Percentiles rank a stretch among this genome's conserved stretches.
Evolutionary conservation across 92 coral and sea anemone species (phyloP).

Genomic region (Bergia sp.): DNA sequence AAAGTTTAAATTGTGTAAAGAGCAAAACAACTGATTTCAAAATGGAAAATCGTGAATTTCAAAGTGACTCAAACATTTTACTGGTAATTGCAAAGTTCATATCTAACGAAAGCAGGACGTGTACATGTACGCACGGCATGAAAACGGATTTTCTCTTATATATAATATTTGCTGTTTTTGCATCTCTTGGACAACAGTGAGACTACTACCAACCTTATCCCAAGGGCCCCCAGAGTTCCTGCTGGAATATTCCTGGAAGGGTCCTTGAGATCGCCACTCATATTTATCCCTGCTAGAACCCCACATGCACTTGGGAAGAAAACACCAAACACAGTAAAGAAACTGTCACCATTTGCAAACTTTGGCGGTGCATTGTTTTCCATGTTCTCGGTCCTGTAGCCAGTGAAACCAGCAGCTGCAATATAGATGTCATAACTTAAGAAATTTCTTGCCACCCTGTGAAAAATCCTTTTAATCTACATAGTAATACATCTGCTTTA

Average conservation of each 20-base stretch:
- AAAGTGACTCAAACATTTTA: too few species aligned
- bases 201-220: slow-evolving; percentile 71
- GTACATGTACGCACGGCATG: too few species aligned
- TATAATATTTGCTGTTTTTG: background rate
- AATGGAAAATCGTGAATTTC: too few species aligned
- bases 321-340: slow-evolving; percentile 94
- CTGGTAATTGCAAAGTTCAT: too few species aligned
- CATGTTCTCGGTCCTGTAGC: slow-evolving; percentile 94
- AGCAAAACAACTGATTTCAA: background rate
- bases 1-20: background rate
- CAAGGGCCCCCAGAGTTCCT: slow-evolving; percentile 95
- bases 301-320: slow-evolving; percentile 99
- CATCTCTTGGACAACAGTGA: too few species aligned
- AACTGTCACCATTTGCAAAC: slow-evolving; percentile 78
- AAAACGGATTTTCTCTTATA: too few species aligned
- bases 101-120: too few species aligned
- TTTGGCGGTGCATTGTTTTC: slow-evolving; percentile 86
- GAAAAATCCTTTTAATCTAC: too few species aligned
- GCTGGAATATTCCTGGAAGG: slow-evolving; percentile 95
- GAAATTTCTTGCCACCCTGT: too few species aligned
- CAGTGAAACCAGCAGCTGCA: slow-evolving; percentile 97
- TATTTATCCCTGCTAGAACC: slow-evolving; percentile 95
- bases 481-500: too few species aligned
- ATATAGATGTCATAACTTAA: background rate
- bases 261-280: slow-evolving; percentile 97